Evolutionary conservation across 2,888 invertebrate genomes (phyloP), one percentile per base, ranked within the genome.

Genomic region (Aethes cnicana): DNA sequence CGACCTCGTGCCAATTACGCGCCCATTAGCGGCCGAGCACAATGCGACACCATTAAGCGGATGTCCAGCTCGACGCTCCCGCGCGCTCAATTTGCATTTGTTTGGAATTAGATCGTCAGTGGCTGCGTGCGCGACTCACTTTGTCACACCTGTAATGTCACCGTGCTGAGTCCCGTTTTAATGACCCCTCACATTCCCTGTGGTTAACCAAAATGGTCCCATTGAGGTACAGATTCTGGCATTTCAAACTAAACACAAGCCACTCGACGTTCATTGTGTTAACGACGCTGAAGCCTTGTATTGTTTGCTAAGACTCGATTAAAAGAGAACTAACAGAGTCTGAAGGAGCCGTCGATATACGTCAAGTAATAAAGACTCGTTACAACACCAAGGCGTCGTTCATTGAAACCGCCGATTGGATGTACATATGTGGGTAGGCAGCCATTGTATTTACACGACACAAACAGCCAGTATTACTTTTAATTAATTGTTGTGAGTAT

Each of bases 1-100:
- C 75, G 76, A 78, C 78, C 80, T 82, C 84, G 83, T 71, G 73
- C 82, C 81, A 86, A 86, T 88, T 87, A 86, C 76, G 61, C 73
- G 65, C 62, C 75, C 81, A 86, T 87, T 87, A 87, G 77, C 74
- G 77, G 63, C 66, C 62, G 74, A 73, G 72, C 73, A 86, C 84
- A 86, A 86, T 86, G 74, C 72, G 68, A 64, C 62, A 68, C 74
- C 71, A 82, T 85, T 85, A 81, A 79, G 72, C 78, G 81, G 83
- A 83, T 82, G 84, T 81, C 79, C 83, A 82, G 66, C 72, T 65
- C 68, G 60, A 61, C 69, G 65, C 69, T 68, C 72, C 72, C 66
- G 70, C 68, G 63, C 66, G 73, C 73, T 75, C 74, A 74, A 87
- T 86, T 88, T 84, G 79, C 85, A 84, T 88, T 85, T 84, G 84